Conservation (phyloP, 2,113 vertebrate genomes). For the Chaetorhynchus papuensis region DNA sequence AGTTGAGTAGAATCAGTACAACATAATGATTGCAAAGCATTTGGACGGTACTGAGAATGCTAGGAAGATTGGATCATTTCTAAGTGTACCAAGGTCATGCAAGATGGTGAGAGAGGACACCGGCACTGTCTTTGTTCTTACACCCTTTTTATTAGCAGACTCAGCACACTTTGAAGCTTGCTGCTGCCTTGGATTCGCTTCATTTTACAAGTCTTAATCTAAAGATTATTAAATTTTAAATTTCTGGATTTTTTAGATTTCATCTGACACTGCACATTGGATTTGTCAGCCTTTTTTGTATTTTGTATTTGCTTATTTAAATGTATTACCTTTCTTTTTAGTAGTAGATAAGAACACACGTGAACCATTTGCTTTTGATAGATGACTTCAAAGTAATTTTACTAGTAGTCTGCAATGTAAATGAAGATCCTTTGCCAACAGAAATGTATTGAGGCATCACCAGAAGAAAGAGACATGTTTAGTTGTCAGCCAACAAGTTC, state of each 20-base stretch:
- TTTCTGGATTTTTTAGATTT: slow-evolving; percentile 89
- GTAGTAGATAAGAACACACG: slow-evolving; percentile 72
- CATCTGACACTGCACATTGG: slow-evolving; percentile 86
- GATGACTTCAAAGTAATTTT: slow-evolving; percentile 75
- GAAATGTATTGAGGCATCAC: slow-evolving; percentile 72
- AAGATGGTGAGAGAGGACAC: slow-evolving; percentile 65
- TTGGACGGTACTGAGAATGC: slow-evolving; percentile 50
- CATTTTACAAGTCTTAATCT: slow-evolving; percentile 79
- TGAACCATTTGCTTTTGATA: slow-evolving; percentile 76
- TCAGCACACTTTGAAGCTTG: slow-evolving; percentile 87
- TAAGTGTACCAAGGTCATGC: slow-evolving; percentile 62
- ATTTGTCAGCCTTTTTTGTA: slow-evolving; percentile 88
- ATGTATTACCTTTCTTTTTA: slow-evolving; percentile 78
- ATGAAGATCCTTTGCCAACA: slow-evolving; percentile 74
- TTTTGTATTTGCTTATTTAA: slow-evolving; percentile 90
- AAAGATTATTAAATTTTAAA: slow-evolving; percentile 75
- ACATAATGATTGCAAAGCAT: slow-evolving; percentile 78
- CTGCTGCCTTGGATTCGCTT: slow-evolving; percentile 80
- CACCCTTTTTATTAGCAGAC: slow-evolving; percentile 85
- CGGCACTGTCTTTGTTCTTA: slow-evolving; percentile 77
- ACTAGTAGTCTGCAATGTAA: slow-evolving; percentile 70
- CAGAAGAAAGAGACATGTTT: slow-evolving; percentile 69
- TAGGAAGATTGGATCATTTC: slow-evolving; percentile 68
- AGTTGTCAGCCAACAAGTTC: slow-evolving; percentile 67
- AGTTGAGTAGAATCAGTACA: slow-evolving; percentile 92